A percentile compares a stretch with the other conserved stretches of the same genome.
Conservation (phyloP, 2,797 vertebrate species). For the Crax fasciolata region DNA sequence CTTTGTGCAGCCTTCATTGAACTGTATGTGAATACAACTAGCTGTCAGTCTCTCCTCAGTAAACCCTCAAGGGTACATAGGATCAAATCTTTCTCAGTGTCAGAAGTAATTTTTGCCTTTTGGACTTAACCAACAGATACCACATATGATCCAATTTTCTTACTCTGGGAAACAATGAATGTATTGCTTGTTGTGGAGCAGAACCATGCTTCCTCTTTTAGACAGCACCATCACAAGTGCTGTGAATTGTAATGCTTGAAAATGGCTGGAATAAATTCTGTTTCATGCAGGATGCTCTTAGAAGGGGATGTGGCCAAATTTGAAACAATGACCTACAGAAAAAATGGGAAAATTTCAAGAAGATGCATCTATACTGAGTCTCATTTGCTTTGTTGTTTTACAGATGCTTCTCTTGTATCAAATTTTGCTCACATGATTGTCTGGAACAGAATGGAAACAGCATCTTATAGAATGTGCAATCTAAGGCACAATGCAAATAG, state of each 20-base stretch:
- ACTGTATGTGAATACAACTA: accelerated
- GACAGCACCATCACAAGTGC: slow-evolving; percentile 4
- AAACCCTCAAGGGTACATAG: background rate
- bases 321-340: background rate
- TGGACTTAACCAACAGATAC: background rate
- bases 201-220: background rate
- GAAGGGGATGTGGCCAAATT: slow-evolving; percentile 19
- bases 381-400: slow-evolving; percentile 25
- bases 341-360: background rate
- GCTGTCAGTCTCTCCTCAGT: background rate
- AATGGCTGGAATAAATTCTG: slow-evolving; percentile 53
- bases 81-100: background rate
- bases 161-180: background rate
- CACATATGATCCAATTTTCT: accelerated
- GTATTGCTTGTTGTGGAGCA: background rate
- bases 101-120: background rate
- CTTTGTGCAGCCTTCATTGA: background rate
- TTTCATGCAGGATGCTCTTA: background rate
- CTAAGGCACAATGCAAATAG: slow-evolving; percentile 42
- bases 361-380: background rate
- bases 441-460: slow-evolving; percentile 65
- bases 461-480: slow-evolving; percentile 44
- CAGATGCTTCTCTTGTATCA: background rate
- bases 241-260: slow-evolving; percentile 41
- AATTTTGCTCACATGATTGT: background rate